Evolutionary conservation across 2,113 vertebrate species (phyloP), one percentile per base, ranked within the genome.

Genomic region (Proterorhinus semilunaris): DNA sequence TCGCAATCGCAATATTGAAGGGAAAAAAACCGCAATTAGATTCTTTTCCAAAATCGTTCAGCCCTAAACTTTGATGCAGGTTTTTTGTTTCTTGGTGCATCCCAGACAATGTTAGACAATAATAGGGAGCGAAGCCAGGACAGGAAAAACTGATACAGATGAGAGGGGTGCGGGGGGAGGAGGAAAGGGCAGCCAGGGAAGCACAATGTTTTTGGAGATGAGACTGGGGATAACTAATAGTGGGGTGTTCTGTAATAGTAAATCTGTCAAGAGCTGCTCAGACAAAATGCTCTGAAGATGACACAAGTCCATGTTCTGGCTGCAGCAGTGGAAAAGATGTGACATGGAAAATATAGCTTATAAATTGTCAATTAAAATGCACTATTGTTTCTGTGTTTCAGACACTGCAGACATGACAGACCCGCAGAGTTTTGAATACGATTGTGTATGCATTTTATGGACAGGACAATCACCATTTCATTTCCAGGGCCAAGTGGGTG

Each of bases 21-120:
- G n/a, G n/a, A n/a, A n/a, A n/a, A n/a, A n/a, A n/a, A n/a, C n/a
- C n/a, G n/a, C n/a, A n/a, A n/a, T n/a, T n/a, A n/a, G n/a, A n/a
- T n/a, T n/a, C n/a, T n/a, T n/a, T n/a, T n/a, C n/a, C n/a, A n/a
- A n/a, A n/a, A n/a, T n/a, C n/a, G n/a, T n/a, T n/a, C n/a, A n/a
- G n/a, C n/a, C n/a, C n/a, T n/a, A n/a, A n/a, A n/a, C 69, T 72
- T 10, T 61, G 65, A 86, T 83, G 16, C 61, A 80, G 58, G 50
- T 51, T 15, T 51, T 51, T 4, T 51, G 4, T n/a, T 5, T 54
- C 3, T 54, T 48, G 52, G 10, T 45, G 53, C 46, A 64, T 72
- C 68, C 16, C 6, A 0, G 66, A 47, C 62, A 82, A 70, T 66
- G 65, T 21, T 36, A 50, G 53, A 65, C 12, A 66, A 66, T 44